These are phyloP conservation scores for Limonius californicus DNA, from an alignment of 1,140 invertebrate genomes.

Conservation along the genomic window DNA sequence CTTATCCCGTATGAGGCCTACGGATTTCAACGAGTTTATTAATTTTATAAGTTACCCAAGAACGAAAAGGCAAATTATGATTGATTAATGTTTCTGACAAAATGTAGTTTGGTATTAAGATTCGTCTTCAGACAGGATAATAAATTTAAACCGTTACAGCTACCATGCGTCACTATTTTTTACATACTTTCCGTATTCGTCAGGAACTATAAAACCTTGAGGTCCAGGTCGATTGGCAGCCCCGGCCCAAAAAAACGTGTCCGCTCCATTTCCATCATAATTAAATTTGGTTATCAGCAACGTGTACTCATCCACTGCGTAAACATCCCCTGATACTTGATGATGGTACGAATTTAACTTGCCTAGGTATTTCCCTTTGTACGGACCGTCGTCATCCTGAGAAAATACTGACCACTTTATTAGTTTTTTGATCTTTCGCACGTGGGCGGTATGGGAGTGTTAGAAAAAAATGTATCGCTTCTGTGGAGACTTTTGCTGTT, in stretches of 20 bases:
- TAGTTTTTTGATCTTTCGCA: no score
- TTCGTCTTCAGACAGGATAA: no score
- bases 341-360: constrained; percentile 90
- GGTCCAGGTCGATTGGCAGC: constrained; percentile 81
- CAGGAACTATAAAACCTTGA: constrained; percentile 86
- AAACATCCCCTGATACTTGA: constrained; percentile 82
- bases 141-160: not conserved
- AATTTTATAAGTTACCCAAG: no score
- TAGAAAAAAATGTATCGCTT: no score
- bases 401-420: constrained; percentile 23
- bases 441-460: no score
- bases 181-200: constrained; percentile 78
- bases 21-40: no score
- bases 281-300: constrained; percentile 78
- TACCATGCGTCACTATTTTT: not conserved
- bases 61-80: no score
- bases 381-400: constrained; percentile 62
- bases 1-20: no score
- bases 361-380: constrained; percentile 76
- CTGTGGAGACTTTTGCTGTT: no score
- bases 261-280: constrained; percentile 87
- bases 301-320: constrained; percentile 85
- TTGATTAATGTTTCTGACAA: no score
- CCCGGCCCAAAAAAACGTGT: constrained; percentile 91
- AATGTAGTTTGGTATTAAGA: no score